Percentiles rank a stretch among this genome's conserved stretches.
Evolutionary conservation across 2,888 invertebrate genomes (phyloP).

Genomic region (Xestoiulus laeticollis): DNA sequence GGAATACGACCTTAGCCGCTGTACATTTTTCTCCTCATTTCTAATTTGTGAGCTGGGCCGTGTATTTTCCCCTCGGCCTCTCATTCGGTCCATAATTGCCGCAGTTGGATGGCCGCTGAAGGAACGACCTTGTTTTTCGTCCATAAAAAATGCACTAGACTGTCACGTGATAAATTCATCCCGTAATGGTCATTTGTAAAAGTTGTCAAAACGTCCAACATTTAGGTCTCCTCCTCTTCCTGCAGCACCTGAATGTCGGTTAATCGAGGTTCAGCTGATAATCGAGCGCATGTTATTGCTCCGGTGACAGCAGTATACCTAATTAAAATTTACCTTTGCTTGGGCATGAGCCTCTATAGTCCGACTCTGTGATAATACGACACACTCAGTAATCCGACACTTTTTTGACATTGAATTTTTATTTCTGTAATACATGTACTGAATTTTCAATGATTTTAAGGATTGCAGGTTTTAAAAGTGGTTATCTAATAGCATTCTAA

Average conservation of each 20-base stretch:
- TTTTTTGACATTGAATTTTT: no score
- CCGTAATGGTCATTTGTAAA: slow-evolving; percentile 30
- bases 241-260: neutral
- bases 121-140: slow-evolving; percentile 5
- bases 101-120: neutral
- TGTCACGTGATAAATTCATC: slow-evolving; percentile 16
- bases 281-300: neutral
- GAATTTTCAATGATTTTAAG: no score
- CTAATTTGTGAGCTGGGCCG: slow-evolving; percentile 20
- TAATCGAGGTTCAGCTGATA: neutral
- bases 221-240: neutral
- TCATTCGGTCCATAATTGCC: neutral
- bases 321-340: neutral
- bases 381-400: no score
- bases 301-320: neutral
- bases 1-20: slow-evolving; percentile 7
- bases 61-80: neutral
- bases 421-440: no score
- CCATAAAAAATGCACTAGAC: neutral
- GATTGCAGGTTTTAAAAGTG: no score
- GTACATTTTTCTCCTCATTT: slow-evolving; percentile 12
- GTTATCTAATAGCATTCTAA: no score
- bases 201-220: neutral
- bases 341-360: neutral
- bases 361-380: no score